phyloP scores from a whole-genome alignment of 1,140 invertebrate species.

The Zaprionus taronus region DNA sequence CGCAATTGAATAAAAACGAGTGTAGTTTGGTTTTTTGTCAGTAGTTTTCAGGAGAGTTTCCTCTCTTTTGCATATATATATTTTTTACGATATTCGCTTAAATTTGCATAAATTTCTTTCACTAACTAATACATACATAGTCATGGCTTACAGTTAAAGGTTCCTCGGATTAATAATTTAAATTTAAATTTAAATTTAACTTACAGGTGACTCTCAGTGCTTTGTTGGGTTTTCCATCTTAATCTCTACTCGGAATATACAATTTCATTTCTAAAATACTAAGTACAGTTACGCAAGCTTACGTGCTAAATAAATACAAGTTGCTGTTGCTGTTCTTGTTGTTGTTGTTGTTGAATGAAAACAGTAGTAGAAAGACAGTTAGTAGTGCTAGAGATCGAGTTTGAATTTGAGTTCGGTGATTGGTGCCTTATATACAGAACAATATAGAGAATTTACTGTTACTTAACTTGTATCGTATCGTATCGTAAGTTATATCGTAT shows the following conservation, averaged over 20 bases:
- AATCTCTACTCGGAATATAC: constrained; percentile 44
- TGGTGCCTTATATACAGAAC: constrained; percentile 36
- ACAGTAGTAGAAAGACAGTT: constrained; percentile 38
- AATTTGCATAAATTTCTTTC: constrained; percentile 71
- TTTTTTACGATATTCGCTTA: constrained; percentile 62
- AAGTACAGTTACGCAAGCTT: constrained; percentile 19
- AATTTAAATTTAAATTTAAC: constrained; percentile 60
- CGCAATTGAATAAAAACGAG: constrained; percentile 28
- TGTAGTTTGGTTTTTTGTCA: constrained; percentile 19
- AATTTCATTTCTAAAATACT: constrained; percentile 33
- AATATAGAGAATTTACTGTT: constrained; percentile 6
- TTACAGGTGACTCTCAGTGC: constrained; percentile 79
- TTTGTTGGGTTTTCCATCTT: constrained; percentile 47
- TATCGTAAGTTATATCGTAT: not conserved
- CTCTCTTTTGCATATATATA: constrained; percentile 48
- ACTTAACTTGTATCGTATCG: not conserved
- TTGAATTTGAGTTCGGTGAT: constrained; percentile 23
- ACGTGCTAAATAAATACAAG: constrained; percentile 45
- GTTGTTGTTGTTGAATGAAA: constrained; percentile 23
- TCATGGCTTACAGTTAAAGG: constrained; percentile 46
- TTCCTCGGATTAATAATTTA: constrained; percentile 53
- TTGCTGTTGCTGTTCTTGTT: constrained; percentile 2
- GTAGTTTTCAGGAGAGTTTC: constrained; percentile 53
- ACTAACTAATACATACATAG: constrained; percentile 80
- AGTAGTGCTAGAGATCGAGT: constrained; percentile 44